Conservation (phyloP, 2,888 invertebrate species). For the Eupithecia subumbrata region DNA sequence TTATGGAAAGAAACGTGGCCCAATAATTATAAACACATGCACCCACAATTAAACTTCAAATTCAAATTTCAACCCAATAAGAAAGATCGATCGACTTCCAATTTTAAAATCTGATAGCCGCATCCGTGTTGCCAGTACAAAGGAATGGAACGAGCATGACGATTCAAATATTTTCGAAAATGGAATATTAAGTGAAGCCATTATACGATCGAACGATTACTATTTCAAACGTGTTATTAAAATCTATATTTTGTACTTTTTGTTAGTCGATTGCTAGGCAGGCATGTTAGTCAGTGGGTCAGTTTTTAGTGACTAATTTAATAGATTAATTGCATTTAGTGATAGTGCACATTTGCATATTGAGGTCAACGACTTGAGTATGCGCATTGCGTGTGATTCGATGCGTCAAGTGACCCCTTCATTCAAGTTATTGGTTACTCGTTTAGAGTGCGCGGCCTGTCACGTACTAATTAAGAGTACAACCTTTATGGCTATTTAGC, state of each 20-base stretch:
- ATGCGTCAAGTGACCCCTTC: constrained; percentile 80
- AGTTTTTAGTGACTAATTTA: constrained; percentile 31
- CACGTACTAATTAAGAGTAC: constrained; percentile 53
- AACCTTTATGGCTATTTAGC: constrained; percentile 44
- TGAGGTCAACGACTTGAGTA: constrained; percentile 77
- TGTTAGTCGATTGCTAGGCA: constrained; percentile 42
- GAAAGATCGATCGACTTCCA: constrained; percentile 76
- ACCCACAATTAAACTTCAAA: constrained; percentile 61
- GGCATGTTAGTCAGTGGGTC: constrained; percentile 38
- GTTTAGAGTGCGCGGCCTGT: constrained; percentile 70
- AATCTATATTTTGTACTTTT: constrained; percentile 48
- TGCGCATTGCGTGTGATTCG: constrained; percentile 71
- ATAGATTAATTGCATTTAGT: constrained; percentile 26
- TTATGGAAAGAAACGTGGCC: neutral
- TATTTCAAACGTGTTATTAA: constrained; percentile 76
- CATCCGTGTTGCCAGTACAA: constrained; percentile 73
- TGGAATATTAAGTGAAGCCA: constrained; percentile 83
- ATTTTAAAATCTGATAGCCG: constrained; percentile 80
- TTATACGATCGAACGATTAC: constrained; percentile 78
- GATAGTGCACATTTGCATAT: constrained; percentile 66
- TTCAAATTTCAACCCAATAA: constrained; percentile 69
- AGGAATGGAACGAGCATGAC: constrained; percentile 82
- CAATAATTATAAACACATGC: constrained; percentile 56
- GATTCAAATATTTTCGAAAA: constrained; percentile 83
- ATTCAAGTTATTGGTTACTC: constrained; percentile 81